Conservation (phyloP, 2,888 invertebrate species). For the Buathra laborator region DNA sequence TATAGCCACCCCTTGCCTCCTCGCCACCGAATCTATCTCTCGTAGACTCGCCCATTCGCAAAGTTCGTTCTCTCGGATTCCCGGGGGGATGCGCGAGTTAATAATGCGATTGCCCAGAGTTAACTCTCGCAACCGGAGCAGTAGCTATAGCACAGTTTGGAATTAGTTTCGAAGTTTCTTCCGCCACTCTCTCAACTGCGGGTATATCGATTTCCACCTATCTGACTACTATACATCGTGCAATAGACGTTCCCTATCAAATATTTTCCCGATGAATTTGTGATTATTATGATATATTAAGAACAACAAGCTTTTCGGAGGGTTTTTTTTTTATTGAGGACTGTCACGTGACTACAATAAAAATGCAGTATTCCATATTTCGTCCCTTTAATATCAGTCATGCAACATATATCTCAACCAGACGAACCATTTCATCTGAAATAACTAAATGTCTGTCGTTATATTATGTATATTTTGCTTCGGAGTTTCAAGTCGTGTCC, state of each 20-base stretch:
- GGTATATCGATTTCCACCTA: conserved; percentile 3
- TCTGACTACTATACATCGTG: not conserved
- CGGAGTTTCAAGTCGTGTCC: not conserved
- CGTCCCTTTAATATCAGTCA: too few species aligned
- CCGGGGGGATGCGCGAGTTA: conserved; percentile 52
- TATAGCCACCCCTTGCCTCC: not conserved
- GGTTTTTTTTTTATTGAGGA: too few species aligned
- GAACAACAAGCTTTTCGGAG: too few species aligned
- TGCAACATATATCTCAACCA: not conserved
- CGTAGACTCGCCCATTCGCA: conserved; percentile 54
- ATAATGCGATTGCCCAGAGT: conserved; percentile 76
- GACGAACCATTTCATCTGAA: not conserved
- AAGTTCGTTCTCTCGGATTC: conserved; percentile 59
- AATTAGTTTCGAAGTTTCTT: conserved; percentile 70
- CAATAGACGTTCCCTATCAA: not conserved
- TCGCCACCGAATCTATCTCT: conserved; percentile 38
- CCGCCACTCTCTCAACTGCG: conserved; percentile 17
- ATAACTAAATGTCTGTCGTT: not conserved
- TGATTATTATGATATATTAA: too few species aligned
- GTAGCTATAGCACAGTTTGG: conserved; percentile 75
- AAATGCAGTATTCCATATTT: too few species aligned
- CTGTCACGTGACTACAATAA: too few species aligned
- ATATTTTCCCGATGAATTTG: too few species aligned
- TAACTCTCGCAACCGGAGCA: conserved; percentile 71
- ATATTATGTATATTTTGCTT: not conserved